Base-by-base conservation (phyloP, 2,113 vertebrate species). In the Serinus canaria region DNA sequence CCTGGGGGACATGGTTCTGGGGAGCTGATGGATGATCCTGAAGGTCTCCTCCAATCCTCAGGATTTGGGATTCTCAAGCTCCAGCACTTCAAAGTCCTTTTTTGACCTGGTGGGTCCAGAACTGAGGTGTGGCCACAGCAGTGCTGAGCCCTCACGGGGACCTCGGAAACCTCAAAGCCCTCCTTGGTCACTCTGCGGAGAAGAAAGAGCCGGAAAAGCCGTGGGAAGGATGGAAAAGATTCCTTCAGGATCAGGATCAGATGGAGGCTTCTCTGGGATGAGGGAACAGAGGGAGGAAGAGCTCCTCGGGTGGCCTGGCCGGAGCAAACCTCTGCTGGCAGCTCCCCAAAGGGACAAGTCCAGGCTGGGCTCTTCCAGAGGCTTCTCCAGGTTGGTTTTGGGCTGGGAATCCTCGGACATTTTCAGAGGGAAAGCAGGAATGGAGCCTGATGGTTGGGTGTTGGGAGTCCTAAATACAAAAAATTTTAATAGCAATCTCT, bases 1-100 rank as follows among this genome's bases (percentile, higher is more conserved):
- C 52, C 13, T 7, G 22, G 22, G 19, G 59, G 9, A 19, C 28
- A 3, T 0, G 16, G 1, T 15, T 62, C 68, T 27, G 41, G 47
- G 63, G 7, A 22, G 47, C 15, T 76, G 21, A 1, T 68, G 60
- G 52, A 23, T 20, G 39, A 27, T 46, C 59, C 53, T 35, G 31
- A 33, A 19, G n/a, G 8, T 23, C 21, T 47, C 68, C 43, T 41
- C 21, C 46, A 47, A 4, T 13, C 53, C 6, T 35, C 3, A 10
- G 16, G 47, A 28, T 47, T 8, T 35, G 39, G 21, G 25, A 47
- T 68, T 74, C n/a, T 55, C 47, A 22, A 75, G 10, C 17, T 55
- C 17, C 62, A 68, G 41, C n/a, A 17, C 17, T 37, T 18, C 39
- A 5, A 15, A 22, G 22, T 47, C 33, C 10, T 25, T 31, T 55